A percentile compares a stretch with the other conserved stretches of the same genome.
Conservation (phyloP, 2,888 invertebrate genomes). For the Aspidiotus destructor region DNA sequence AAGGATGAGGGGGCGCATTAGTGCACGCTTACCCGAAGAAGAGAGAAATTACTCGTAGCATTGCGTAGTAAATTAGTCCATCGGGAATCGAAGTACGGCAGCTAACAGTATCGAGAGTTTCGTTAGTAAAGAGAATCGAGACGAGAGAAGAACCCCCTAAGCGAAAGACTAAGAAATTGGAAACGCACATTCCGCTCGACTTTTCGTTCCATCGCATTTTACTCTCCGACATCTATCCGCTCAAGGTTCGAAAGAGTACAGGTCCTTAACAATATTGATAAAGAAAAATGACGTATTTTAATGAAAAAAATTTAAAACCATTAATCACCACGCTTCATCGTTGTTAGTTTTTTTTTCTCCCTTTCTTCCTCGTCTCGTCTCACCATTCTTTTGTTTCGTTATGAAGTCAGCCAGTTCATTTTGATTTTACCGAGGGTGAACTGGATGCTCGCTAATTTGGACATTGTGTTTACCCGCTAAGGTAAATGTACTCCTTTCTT, state of each 20-base stretch:
- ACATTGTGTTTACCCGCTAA: too few relatives aligned
- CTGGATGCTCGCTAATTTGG: too few relatives aligned
- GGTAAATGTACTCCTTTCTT: too few relatives aligned
- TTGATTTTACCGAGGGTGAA: too few relatives aligned
- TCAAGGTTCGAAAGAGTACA: too few relatives aligned
- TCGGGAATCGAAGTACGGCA: conserved; percentile 2
- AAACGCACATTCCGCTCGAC: neutral
- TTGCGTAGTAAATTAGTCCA: neutral
- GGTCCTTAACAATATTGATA: neutral
- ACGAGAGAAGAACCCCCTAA: neutral
- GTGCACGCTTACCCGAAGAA: neutral
- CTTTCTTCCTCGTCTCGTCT: too few relatives aligned
- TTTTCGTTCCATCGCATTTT: neutral
- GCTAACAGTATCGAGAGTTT: neutral
- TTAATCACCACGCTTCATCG: neutral
- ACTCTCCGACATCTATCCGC: too few relatives aligned
- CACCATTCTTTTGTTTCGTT: too few relatives aligned
- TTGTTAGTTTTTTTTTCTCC: too few relatives aligned
- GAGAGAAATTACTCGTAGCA: neutral
- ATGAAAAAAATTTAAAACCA: neutral
- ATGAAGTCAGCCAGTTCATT: too few relatives aligned
- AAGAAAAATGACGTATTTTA: conserved; percentile 4
- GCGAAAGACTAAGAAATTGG: conserved; percentile 1
- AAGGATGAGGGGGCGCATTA: neutral
- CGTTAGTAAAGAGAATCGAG: neutral